These are phyloP conservation scores for Heliconius erato DNA, from an alignment of 2,888 invertebrate species.

Conservation along the genomic window DNA sequence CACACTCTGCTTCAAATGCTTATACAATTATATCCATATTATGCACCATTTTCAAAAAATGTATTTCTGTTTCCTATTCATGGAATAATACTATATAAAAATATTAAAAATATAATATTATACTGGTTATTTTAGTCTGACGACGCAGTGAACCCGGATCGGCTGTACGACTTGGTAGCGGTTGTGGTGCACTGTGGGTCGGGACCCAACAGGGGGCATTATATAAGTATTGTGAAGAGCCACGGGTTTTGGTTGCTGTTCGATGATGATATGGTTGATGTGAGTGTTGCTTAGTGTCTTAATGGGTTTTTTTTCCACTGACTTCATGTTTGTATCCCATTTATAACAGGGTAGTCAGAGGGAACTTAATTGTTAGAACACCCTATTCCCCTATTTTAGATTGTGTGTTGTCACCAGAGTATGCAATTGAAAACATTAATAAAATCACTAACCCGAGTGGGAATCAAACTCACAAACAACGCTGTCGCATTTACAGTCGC, in stretches of 20 bases:
- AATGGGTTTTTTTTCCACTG: no score
- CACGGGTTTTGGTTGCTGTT: slow-evolving; percentile 99
- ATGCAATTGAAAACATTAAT: not conserved
- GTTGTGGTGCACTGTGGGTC: slow-evolving; percentile 99
- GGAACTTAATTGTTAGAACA: not conserved
- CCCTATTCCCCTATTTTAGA: not conserved
- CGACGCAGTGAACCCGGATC: slow-evolving; percentile 99
- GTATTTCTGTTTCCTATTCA: no score
- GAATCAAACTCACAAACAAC: not conserved
- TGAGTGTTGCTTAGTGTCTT: slow-evolving; percentile 82
- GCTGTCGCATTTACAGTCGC: no score
- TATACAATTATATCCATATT: no score
- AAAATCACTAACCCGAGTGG: not conserved
- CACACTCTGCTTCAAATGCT: no score
- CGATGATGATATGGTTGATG: slow-evolving; percentile 99
- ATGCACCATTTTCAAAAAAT: no score
- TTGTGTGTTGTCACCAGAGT: not conserved
- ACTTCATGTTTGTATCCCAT: not conserved
- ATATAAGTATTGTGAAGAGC: slow-evolving; percentile 99
- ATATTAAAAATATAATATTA: not conserved
- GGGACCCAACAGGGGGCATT: slow-evolving; percentile 99
- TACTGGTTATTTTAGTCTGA: slow-evolving; percentile 89
- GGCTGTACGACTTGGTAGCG: slow-evolving; percentile 99
- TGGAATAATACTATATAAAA: no score
- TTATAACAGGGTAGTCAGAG: not conserved